These are phyloP conservation scores for Choreutis nemorana DNA, from an alignment of 2,888 invertebrate genomes.

Conservation along the genomic window DNA sequence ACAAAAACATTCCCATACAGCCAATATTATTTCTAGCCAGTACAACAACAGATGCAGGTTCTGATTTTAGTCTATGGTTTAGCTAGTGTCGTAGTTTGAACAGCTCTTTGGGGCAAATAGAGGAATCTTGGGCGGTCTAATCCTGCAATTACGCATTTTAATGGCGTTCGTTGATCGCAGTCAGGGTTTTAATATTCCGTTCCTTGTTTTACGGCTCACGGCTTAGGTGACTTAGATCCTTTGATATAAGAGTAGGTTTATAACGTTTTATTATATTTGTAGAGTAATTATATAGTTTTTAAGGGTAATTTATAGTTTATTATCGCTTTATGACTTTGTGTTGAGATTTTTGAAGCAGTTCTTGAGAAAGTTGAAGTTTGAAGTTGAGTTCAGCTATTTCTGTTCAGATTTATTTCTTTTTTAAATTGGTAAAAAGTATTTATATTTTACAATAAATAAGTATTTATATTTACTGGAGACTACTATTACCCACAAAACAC, in stretches of 20 bases:
- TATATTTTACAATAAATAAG: too few relatives aligned
- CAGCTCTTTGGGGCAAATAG: conserved; percentile 33
- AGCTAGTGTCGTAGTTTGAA: conserved; percentile 20
- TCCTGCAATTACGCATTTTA: conserved; percentile 66
- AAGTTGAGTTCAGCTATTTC: too few relatives aligned
- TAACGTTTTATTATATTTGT: conserved; percentile 1
- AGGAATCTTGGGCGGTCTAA: conserved; percentile 62
- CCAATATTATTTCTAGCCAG: not conserved
- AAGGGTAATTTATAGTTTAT: not conserved
- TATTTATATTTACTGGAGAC: too few relatives aligned
- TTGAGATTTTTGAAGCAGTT: not conserved
- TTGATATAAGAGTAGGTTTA: conserved; percentile 14
- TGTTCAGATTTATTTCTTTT: too few relatives aligned
- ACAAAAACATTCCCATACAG: conserved; percentile 10
- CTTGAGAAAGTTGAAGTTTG: not conserved
- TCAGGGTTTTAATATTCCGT: conserved; percentile 57
- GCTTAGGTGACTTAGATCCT: conserved; percentile 27
- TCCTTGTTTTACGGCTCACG: conserved; percentile 54
- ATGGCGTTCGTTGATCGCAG: conserved; percentile 48
- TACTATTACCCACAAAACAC: too few relatives aligned
- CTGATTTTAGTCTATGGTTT: not conserved
- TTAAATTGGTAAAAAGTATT: too few relatives aligned
- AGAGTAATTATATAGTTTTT: not conserved
- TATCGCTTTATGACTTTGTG: not conserved
- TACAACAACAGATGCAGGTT: not conserved